Evolutionary conservation across 2,113 vertebrate genomes (phyloP).

Genomic region (Rhinoptilus africanus): DNA sequence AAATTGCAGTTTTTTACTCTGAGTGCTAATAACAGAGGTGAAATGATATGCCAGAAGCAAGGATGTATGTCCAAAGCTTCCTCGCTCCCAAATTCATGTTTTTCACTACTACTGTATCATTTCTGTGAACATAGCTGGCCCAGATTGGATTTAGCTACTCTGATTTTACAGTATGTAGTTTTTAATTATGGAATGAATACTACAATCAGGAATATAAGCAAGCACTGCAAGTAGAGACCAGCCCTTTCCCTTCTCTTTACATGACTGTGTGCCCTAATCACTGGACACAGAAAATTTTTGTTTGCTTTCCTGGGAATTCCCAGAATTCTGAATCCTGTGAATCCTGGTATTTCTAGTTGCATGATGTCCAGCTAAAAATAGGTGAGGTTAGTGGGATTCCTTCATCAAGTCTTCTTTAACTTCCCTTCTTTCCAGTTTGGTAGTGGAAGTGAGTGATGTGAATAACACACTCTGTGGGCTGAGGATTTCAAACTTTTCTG

Average conservation of each 20-base stretch:
- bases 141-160: neutral
- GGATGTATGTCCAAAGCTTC: neutral
- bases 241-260: neutral
- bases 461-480: accelerated
- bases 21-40: neutral
- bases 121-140: neutral
- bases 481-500: neutral
- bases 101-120: neutral
- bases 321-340: neutral
- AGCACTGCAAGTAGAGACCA: neutral
- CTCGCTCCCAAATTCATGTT: neutral
- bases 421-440: neutral
- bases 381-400: neutral
- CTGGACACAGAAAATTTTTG: neutral
- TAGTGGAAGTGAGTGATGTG: neutral
- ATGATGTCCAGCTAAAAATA: neutral
- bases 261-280: neutral
- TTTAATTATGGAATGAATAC: neutral
- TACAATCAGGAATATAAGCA: neutral
- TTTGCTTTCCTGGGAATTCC: neutral
- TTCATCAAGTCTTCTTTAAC: neutral
- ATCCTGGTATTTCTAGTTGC: neutral
- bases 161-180: neutral
- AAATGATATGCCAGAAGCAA: neutral
- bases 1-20: neutral